Base-by-base conservation (phyloP, 2,888 invertebrate genomes). In the Patella depressa region DNA sequence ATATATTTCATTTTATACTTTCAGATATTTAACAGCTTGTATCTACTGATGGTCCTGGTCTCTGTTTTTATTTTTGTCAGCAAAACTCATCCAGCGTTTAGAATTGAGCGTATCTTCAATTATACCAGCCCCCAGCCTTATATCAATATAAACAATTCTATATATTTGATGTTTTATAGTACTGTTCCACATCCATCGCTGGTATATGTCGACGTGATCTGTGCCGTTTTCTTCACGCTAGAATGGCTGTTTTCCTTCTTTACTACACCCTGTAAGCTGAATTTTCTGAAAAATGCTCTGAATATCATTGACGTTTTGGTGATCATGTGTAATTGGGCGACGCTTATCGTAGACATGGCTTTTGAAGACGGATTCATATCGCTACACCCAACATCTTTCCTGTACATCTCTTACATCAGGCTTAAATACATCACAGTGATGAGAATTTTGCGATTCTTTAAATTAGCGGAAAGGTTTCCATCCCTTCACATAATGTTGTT, bases 401-500 rank as follows among this genome's bases (percentile, higher is more conserved):
- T 65, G 1, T 12, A 24, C 14, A 24, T 14, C 14, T 19, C 65
- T 1, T 65, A 65, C 24, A 65, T 11, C 19, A 65, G 11, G 7
- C 24, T 19, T 11, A 65, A 24, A 15, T 65, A 65, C 24, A 65
- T 65, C 65, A n/a, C 65, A 11, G 65, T 74, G 9, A 45, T 74
- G 17, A 65, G 75, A 15, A 73, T 80, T 24, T 54, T 78, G n/a
- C 74, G 80, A 34, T 78, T 80, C 14, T 74, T 75, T 7, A 76
- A 80, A 71, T 73, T 80, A 24, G 72, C 78, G 71, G 71, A 80
- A 53, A 71, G 75, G n/a, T 78, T 78, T 73, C 19, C 59, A 11
- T 19, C 88, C 0, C 76, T 88, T 12, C 82, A 86, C 73, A 85
- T 89, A 34, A 81, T 89, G 19, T 84, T 84, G 34, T 79, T 88